Evolutionary conservation across 2,113 vertebrate genomes (phyloP).

Genomic region (Eira barbara): DNA sequence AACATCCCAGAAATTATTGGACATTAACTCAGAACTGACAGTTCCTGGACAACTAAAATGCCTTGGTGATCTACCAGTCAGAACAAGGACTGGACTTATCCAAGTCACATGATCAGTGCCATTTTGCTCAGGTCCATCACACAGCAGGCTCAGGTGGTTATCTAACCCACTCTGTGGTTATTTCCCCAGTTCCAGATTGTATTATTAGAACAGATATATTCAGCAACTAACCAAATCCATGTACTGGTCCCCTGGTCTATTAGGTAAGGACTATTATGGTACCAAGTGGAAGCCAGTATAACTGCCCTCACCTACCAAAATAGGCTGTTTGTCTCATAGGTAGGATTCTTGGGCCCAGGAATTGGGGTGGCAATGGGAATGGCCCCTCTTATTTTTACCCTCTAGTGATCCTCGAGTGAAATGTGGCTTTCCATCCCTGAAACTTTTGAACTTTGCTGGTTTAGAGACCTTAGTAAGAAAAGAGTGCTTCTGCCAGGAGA

Average conservation of each 20-base stretch:
- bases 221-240: not conserved
- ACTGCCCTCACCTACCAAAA: not conserved
- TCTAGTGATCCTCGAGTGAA: not conserved
- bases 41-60: not conserved
- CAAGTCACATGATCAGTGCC: not conserved
- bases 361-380: not conserved
- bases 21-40: not conserved
- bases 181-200: not conserved
- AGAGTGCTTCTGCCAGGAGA: not conserved
- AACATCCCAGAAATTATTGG: not conserved
- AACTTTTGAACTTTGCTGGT: not conserved
- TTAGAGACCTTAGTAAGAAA: not conserved
- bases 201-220: not conserved
- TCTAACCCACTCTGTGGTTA: not conserved
- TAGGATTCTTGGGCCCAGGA: not conserved
- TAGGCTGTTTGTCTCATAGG: not conserved
- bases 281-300: not conserved
- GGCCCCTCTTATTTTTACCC: not conserved
- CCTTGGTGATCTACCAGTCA: not conserved
- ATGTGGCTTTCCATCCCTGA: not conserved
- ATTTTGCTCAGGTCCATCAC: not conserved
- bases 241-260: not conserved
- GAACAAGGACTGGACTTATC: not conserved
- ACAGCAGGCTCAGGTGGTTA: not conserved
- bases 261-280: not conserved